Evolutionary conservation across 2,888 invertebrate genomes (phyloP), one percentile per base, ranked within the genome.

Genomic region (Spisula solida): DNA sequence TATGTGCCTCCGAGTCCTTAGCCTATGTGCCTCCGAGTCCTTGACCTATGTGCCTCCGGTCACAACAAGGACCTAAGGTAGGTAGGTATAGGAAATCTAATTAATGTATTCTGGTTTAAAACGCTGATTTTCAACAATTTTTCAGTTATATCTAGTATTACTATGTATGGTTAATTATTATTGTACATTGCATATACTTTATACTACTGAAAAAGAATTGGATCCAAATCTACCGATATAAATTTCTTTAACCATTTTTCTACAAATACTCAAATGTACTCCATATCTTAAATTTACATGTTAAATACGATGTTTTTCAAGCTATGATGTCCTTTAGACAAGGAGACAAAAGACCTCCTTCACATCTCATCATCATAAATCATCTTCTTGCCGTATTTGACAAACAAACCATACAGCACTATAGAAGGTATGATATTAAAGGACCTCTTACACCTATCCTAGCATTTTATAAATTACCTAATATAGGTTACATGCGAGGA

Each of bases 301-400:
- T 31, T 29, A 34, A 31, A 34, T 18, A 8, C 31, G 31, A 31
- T 75, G 75, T 75, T 75, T 75, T 75, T 18, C 34, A 16, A 75
- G 34, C 29, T 34, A 34, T 75, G 34, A 75, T 34, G 75, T 75
- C 75, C 75, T 31, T 75, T 34, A 34, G 31, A 31, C 29, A n/a
- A n/a, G n/a, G 18, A 75, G 75, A 75, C 75, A 75, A 75, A 75
- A 31, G 75, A 75, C 16, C 75, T 75, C 75, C 31, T 16, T 75
- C 16, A 34, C 5, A 75, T 75, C 34, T 34, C 25, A 34, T 34
- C 14, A 14, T 75, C 75, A 75, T 75, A 34, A 34, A 75, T 75
- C 75, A 75, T 75, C 75, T 25, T 34, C 31, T 8, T 41, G 25
- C 2, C 14, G 29, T 31, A 31, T 75, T 31, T 75, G 75, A 75